Conservation (phyloP, 1,140 invertebrate species). For the Matsumurasca onukii region DNA sequence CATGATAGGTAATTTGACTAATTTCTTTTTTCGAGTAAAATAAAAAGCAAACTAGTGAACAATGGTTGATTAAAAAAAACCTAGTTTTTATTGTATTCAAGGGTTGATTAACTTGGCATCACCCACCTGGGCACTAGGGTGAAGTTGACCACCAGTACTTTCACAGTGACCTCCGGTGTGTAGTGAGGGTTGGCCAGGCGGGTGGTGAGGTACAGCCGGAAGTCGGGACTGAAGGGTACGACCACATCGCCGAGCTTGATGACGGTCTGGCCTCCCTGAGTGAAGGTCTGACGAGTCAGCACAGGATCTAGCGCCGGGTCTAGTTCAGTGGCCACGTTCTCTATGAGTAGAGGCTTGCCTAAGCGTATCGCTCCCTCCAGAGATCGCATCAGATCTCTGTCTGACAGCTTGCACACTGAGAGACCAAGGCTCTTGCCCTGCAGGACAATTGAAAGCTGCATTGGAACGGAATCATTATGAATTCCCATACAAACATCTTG, state of each 20-base stretch:
- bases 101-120: neutral
- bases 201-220: conserved; percentile 69
- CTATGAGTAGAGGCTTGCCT: conserved; percentile 63
- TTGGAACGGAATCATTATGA: neutral
- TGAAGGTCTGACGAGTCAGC: conserved; percentile 55
- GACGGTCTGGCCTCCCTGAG: conserved; percentile 47
- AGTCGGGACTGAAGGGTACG: conserved; percentile 62
- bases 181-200: conserved; percentile 72
- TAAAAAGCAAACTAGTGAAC: neutral
- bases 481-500: neutral
- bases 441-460: conserved; percentile 30
- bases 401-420: conserved; percentile 61
- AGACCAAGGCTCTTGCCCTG: conserved; percentile 59
- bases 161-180: conserved; percentile 64
- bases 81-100: conserved; percentile 1
- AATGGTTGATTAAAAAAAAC: neutral
- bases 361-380: conserved; percentile 74
- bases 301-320: conserved; percentile 67
- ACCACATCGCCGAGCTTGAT: conserved; percentile 61
- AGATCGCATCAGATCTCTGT: conserved; percentile 65
- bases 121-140: conserved; percentile 59
- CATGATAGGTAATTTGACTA: neutral
- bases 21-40: neutral
- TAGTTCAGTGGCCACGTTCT: conserved; percentile 61
- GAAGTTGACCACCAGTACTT: conserved; percentile 71